A percentile compares a stretch with the other conserved stretches of the same genome.
Conservation (phyloP, 1,140 invertebrate species). For the Euwallacea fornicatus region DNA sequence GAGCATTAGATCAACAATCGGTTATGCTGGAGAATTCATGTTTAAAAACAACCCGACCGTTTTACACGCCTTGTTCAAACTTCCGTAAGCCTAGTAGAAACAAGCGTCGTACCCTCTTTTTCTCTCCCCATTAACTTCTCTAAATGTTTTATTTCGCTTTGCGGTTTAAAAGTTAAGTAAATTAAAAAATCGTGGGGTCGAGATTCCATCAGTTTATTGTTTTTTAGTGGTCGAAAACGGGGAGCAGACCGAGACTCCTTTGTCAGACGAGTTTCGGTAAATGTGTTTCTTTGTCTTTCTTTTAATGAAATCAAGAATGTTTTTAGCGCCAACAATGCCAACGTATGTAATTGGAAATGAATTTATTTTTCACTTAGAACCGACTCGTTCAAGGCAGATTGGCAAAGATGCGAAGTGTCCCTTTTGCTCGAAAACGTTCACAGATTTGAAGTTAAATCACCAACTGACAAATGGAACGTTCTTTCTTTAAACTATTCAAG, state of each 20-base stretch:
- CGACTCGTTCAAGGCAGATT: too few species aligned
- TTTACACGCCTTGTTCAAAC: neutral
- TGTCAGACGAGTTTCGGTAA: neutral
- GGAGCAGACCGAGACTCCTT: conserved; percentile 1
- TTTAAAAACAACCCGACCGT: too few species aligned
- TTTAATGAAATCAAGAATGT: neutral
- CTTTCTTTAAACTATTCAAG: too few species aligned
- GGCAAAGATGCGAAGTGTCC: too few species aligned
- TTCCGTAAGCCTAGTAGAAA: neutral
- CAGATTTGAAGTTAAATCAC: too few species aligned
- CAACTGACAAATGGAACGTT: too few species aligned
- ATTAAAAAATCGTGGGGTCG: conserved; percentile 21
- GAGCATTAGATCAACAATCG: too few species aligned
- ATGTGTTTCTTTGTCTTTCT: conserved; percentile 2
- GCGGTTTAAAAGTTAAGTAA: conserved; percentile 24
- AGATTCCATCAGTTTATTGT: conserved; percentile 23
- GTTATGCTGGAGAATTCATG: too few species aligned
- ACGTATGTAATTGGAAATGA: too few species aligned
- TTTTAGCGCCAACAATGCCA: too few species aligned
- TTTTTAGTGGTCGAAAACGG: neutral
- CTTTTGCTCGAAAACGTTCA: too few species aligned
- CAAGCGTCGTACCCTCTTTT: conserved; percentile 1
- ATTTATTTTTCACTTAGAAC: too few species aligned
- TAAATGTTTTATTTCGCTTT: conserved; percentile 19
- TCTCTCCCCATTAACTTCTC: conserved; percentile 14